Conservation (phyloP, 2,888 invertebrate species). For the Kryphioiulus occultus region DNA sequence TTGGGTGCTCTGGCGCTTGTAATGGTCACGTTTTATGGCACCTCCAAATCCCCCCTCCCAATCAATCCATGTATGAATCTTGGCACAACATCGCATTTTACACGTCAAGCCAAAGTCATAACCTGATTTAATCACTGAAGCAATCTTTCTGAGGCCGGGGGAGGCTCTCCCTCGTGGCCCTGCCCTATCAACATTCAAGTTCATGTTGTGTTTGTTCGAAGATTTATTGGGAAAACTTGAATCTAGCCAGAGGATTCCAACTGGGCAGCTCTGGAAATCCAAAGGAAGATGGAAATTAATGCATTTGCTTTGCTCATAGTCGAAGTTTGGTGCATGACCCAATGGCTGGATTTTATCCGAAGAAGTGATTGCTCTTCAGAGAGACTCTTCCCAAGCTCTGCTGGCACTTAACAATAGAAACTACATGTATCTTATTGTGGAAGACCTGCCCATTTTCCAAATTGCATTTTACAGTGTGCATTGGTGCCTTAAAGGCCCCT, state of each 20-base stretch:
- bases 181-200: conserved; percentile 15
- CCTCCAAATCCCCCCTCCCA: not conserved
- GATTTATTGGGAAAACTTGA: not conserved
- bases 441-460: too few species aligned
- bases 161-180: not conserved
- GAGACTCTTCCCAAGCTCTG: too few species aligned
- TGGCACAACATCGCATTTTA: not conserved
- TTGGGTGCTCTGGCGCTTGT: not conserved
- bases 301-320: not conserved
- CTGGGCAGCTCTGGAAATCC: not conserved
- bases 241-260: not conserved
- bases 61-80: conserved; percentile 17
- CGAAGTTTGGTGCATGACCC: too few species aligned
- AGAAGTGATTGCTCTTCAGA: too few species aligned
- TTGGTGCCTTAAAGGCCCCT: too few species aligned
- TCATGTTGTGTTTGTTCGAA: not conserved
- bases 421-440: too few species aligned
- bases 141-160: not conserved
- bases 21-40: conserved; percentile 19
- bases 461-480: too few species aligned
- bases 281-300: not conserved
- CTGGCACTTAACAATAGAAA: too few species aligned
- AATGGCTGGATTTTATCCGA: too few species aligned
- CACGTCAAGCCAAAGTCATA: not conserved
- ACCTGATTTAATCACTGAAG: conserved; percentile 24